Base-by-base conservation (phyloP, 2,113 vertebrate species). In the Urocitellus parryii region DNA sequence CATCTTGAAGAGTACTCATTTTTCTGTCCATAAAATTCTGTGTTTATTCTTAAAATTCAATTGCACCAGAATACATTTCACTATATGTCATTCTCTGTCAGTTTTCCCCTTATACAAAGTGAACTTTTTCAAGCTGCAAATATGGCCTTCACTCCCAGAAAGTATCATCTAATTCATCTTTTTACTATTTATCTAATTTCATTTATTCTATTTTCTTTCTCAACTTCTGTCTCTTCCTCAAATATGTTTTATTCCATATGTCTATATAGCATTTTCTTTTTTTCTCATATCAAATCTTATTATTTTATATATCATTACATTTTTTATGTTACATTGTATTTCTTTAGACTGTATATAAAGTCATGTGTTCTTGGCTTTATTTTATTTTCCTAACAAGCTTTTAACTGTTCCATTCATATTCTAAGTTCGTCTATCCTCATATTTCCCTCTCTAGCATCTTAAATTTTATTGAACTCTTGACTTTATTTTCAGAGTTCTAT, bases 31-130 rank as follows among this genome's bases (percentile, higher is more conserved):
- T 51, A 94, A 45, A 87, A 42, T 65, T 79, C n/a, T 61, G 11
- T 25, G 7, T 68, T 89, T 79, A 51, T 73, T 79, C 72, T 67
- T 95, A 84, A 94, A 92, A 72, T 92, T 89, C 39, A 67, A 61
- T 56, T 74, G 16, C 22, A 24, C 58, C 12, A 74, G 12, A 48
- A 67, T 18, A 34, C 7, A 27, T 92, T 78, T 85, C 56, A 24
- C 17, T 27, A 34, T 42, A 24, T 8, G 51, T 74, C 11, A 32
- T 68, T 74, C 4, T 42, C 45, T 25, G 58, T 79, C 73, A 34
- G 45, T 92, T 92, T 82, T 88, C 88, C 48, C 34, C 56, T 80
- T 89, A 51, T 48, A 42, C 8, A 56, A 34, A 67, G 25, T 85
- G 79, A 80, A 6, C 17, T 68, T 22, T 89, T 89, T 92, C 22